Percentiles rank a stretch among this genome's conserved stretches.
These are phyloP conservation scores for Centropus bengalensis DNA, from an alignment of 2,113 vertebrate genomes.

Conservation along the genomic window DNA sequence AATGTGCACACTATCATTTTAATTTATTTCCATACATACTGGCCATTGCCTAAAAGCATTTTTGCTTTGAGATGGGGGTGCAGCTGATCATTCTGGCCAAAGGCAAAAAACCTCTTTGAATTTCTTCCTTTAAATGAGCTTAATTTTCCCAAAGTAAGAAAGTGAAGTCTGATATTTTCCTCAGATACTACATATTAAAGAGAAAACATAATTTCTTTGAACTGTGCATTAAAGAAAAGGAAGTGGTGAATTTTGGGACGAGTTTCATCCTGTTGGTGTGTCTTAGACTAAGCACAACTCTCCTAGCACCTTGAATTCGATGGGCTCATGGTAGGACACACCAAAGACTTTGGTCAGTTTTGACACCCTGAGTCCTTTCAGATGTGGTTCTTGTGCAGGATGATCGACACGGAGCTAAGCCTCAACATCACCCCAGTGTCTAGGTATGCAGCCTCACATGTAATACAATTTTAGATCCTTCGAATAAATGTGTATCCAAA, in stretches of 20 bases:
- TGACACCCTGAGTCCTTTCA: neutral
- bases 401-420: neutral
- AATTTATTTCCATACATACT: neutral
- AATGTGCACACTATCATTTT: neutral
- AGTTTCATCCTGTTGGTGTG: neutral
- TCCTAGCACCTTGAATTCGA: neutral
- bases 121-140: neutral
- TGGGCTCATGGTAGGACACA: fast-evolving
- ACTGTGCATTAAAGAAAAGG: neutral
- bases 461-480: neutral
- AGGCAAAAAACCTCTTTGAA: neutral
- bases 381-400: neutral
- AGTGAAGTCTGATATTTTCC: neutral
- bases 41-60: neutral
- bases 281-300: neutral
- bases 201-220: neutral
- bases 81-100: neutral
- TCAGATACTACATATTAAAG: neutral
- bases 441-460: neutral
- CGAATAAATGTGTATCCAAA: neutral
- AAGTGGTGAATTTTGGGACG: neutral
- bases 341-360: neutral
- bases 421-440: neutral
- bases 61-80: neutral
- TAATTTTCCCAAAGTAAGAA: neutral